Evolutionary conservation across 2,888 invertebrate genomes (phyloP).

Genomic region (Rotaria socialis): DNA sequence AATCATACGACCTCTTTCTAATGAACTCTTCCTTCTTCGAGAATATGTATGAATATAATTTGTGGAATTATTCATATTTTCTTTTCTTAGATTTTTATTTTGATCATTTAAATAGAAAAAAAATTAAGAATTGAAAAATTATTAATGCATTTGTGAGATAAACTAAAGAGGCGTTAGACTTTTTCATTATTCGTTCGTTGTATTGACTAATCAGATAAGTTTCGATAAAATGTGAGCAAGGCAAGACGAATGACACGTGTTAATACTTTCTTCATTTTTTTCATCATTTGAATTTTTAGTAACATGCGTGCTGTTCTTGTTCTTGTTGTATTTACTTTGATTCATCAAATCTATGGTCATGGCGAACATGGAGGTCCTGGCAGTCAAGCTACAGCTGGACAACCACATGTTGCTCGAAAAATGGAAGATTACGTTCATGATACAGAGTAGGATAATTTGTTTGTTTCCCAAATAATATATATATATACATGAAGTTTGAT

Average conservation of each 20-base stretch:
- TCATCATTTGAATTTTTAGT: not conserved
- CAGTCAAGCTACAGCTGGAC: not conserved
- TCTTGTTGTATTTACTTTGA: not conserved
- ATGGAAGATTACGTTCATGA: constrained; percentile 26
- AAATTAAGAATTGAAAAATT: not conserved
- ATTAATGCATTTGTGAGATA: not conserved
- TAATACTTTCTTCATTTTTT: not conserved
- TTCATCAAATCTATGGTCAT: not conserved
- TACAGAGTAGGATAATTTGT: not conserved
- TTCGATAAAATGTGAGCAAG: too few species aligned
- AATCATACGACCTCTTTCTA: not conserved
- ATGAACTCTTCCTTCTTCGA: not conserved
- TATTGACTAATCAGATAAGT: not conserved
- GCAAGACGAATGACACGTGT: not conserved
- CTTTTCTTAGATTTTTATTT: not conserved
- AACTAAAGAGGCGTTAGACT: not conserved
- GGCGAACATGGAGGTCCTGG: not conserved
- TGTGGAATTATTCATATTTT: not conserved
- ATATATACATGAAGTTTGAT: too few species aligned
- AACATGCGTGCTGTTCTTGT: not conserved
- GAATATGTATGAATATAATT: not conserved
- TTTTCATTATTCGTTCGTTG: not conserved
- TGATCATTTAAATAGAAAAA: not conserved
- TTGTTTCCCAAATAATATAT: not conserved
- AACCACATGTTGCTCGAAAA: not conserved